Conservation (phyloP, 2,113 vertebrate genomes). For the Stegastes partitus region DNA sequence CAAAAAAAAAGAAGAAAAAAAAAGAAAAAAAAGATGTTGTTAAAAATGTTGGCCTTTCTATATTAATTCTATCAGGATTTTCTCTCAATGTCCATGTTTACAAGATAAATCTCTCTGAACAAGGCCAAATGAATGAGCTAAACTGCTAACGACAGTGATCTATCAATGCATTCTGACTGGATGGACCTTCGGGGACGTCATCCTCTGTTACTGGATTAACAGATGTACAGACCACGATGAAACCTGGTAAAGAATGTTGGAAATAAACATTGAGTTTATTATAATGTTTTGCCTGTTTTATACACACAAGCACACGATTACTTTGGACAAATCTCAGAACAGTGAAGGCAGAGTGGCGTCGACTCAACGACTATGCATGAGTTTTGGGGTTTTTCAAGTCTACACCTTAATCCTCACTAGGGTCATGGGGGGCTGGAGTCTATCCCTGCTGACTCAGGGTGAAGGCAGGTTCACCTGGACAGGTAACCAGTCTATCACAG, state of each 20-base stretch:
- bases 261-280: constrained; percentile 85
- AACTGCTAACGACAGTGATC: constrained; percentile 64
- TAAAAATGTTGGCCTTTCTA: constrained; percentile 74
- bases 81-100: constrained; percentile 84
- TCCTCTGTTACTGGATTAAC: constrained; percentile 78
- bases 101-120: constrained; percentile 67
- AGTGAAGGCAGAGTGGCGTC: no score
- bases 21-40: constrained; percentile 46
- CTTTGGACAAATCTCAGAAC: no score
- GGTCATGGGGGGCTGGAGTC: no score
- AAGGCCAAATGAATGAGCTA: constrained; percentile 81
- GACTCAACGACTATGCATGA: no score
- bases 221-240: constrained; percentile 75
- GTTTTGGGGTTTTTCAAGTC: no score
- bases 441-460: no score
- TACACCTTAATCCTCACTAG: no score
- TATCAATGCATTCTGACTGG: constrained; percentile 63
- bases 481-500: no score
- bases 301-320: neutral
- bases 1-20: no score
- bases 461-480: no score
- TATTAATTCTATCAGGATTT: constrained; percentile 78
- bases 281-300: neutral
- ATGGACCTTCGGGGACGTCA: constrained; percentile 57
- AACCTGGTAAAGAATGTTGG: constrained; percentile 81